Base-by-base conservation (phyloP, 2,797 vertebrate genomes). In the Cryptoprocta ferox region DNA sequence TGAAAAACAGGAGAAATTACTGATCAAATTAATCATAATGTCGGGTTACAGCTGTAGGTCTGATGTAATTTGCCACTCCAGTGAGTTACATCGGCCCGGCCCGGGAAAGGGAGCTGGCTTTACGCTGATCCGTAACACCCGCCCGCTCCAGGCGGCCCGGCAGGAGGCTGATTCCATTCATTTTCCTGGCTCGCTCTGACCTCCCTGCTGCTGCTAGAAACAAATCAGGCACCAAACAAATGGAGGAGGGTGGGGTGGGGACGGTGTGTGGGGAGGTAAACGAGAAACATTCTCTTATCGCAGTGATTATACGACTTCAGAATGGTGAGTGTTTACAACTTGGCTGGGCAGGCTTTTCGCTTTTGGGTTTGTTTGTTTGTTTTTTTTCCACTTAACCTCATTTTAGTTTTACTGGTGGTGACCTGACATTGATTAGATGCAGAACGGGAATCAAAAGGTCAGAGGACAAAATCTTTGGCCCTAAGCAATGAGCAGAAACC, bases 11-110 rank as follows among this genome's bases (percentile, higher is more conserved):
- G 99, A 99, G 99, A 99, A 99, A 99, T 99, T 99, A 99, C 99
- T 99, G 99, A 99, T 99, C 99, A 99, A 99, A 99, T 99, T 99
- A 99, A 99, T 99, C 99, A 99, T 99, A 99, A 99, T 99, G 99
- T 99, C 99, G 99, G 99, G 99, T 99, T 99, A 99, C 99, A 99
- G 99, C 99, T 99, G 99, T 99, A 99, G 99, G 99, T 99, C 99
- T 99, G 99, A 99, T 99, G 99, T 99, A 99, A 99, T 99, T 99
- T 99, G 99, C 99, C 99, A 99, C 99, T 99, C 99, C 99, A 99
- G 99, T 99, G 99, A 99, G 99, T 99, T 99, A 99, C 99, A 99
- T 99, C 99, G 99, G 99, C 99, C 99, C 98, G 99, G 99, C 99
- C 98, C 98, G 96, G 98, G 98, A 98, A 99, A 98, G 98, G 98